These are phyloP conservation scores for Channallabes apus DNA, from an alignment of 2,797 vertebrate species.

Conservation along the genomic window DNA sequence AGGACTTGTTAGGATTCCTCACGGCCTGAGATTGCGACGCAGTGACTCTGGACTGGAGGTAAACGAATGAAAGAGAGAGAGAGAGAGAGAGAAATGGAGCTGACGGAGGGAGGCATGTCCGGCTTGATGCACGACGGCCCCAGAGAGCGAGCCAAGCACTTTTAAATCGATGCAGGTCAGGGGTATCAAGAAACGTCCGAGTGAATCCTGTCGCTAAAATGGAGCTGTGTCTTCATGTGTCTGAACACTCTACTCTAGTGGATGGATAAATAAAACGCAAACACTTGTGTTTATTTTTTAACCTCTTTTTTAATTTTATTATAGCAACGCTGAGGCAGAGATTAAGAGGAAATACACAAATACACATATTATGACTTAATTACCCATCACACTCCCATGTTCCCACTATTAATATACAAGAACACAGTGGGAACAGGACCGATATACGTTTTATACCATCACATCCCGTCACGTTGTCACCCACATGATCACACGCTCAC, in stretches of 20 bases:
- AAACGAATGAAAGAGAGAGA: neutral
- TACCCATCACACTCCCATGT: too few relatives aligned
- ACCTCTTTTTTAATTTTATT: neutral
- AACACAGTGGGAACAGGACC: too few relatives aligned
- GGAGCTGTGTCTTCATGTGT: neutral
- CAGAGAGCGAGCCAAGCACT: neutral
- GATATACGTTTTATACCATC: too few relatives aligned
- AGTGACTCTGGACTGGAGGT: neutral
- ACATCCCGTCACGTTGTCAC: too few relatives aligned
- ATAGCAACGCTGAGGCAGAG: neutral
- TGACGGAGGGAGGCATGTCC: neutral
- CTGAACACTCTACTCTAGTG: neutral
- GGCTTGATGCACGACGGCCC: neutral
- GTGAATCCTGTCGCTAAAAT: neutral
- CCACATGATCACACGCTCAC: too few relatives aligned
- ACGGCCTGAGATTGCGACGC: neutral
- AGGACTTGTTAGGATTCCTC: constrained; percentile 68
- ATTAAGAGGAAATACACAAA: neutral
- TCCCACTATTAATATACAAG: too few relatives aligned
- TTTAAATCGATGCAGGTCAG: neutral
- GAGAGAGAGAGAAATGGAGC: neutral
- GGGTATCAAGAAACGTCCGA: neutral
- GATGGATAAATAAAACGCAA: neutral
- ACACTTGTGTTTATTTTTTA: neutral
- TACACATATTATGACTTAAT: neutral